Conservation (phyloP, 2,797 vertebrate genomes). For the Argya squamiceps region DNA sequence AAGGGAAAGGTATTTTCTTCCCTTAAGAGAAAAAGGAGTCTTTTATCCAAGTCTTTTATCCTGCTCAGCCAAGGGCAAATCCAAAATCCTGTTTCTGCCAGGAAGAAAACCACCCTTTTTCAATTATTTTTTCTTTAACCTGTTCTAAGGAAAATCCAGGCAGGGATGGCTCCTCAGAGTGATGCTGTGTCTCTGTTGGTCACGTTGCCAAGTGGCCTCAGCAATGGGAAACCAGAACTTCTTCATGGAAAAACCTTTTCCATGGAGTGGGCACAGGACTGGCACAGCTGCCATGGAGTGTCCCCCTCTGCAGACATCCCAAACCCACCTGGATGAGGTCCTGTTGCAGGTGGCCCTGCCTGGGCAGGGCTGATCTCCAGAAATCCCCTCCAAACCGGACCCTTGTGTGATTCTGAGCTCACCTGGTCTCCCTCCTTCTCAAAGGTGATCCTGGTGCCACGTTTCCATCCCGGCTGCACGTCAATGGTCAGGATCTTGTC, state of each 20-base stretch:
- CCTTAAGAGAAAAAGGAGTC: background rate
- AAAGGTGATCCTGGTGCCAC: slow-evolving; percentile 87
- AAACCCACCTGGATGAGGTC: background rate
- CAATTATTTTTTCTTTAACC: background rate
- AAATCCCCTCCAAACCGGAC: background rate
- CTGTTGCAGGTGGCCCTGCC: background rate
- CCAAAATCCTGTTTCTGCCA: background rate
- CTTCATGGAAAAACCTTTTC: background rate
- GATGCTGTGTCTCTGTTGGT: fast-evolving
- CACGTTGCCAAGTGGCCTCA: fast-evolving
- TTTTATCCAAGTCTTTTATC: background rate
- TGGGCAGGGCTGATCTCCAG: background rate
- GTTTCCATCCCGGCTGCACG: slow-evolving; percentile 88
- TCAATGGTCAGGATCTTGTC: slow-evolving; percentile 91
- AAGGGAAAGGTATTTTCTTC: background rate
- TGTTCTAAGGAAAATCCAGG: background rate
- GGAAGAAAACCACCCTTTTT: background rate
- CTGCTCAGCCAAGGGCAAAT: background rate
- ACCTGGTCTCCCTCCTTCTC: slow-evolving; percentile 94
- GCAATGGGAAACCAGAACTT: background rate
- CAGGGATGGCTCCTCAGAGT: background rate
- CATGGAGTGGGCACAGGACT: background rate
- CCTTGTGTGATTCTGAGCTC: fast-evolving
- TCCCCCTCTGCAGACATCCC: background rate
- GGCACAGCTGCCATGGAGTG: background rate